Evolutionary conservation across 2,888 invertebrate species (phyloP), one percentile per base, ranked within the genome.

Genomic region (Lepetodrilus schrolli): DNA sequence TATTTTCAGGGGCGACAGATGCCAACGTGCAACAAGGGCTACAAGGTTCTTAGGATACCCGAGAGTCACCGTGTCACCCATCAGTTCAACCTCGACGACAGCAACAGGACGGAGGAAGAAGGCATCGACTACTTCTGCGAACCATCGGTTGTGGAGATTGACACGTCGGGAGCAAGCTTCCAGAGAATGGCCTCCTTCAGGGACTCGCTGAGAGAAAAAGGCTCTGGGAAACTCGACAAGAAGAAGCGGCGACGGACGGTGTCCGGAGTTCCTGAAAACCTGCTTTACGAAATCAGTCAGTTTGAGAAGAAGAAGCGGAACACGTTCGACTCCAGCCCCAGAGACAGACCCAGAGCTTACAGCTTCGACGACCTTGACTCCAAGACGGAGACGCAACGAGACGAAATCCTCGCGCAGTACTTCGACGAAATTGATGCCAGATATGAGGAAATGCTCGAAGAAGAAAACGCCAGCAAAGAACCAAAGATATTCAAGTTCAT

Each of bases 91-190:
- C 72, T 76, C 8, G 78, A 80, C 17, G 75, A 80, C 58, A 78
- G 80, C 50, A 78, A 82, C 21, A 66, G 74, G 43, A 71, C 37
- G 2, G 76, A 74, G 8, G 78, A 78, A 34, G 73, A 76, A 73
- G 78, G 74, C 74, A 66, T 75, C 7, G 73, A 73, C 34, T 36
- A 65, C 36, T 50, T 82, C 48, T 84, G 83, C 66, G 75, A 77
- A 65, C 95, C 95, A 72, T 95, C 96, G 80, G 94, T 96, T 80
- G 95, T 98, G 77, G 94, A 95, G 76, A 96, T 98, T 86, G 96
- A 98, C 91, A 94, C 95, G 72, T 95, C 96, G 78, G 97, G 97
- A 70, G 93, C 93, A 87, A 94, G 94, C 90, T 97, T 97, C 93
- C 94, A 95, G 88, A 93, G 97, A 83, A 96, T 97, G 96, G 95